Evolutionary conservation across 2,797 vertebrate genomes (phyloP), one percentile per base, ranked within the genome.

Genomic region (Sebastolobus alascanus): DNA sequence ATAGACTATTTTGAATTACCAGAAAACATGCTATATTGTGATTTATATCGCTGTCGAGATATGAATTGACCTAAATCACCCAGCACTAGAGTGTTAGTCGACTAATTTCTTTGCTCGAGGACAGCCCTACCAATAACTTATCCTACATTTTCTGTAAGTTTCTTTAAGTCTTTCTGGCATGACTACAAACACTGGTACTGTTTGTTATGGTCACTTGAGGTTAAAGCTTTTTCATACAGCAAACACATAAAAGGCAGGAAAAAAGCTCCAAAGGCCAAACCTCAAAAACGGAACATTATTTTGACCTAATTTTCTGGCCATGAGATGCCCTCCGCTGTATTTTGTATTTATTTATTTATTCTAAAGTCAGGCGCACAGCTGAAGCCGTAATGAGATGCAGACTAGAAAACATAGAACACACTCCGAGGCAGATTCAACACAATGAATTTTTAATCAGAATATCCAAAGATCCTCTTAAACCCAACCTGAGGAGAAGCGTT

Each of bases 371-470:
- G 77, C 67, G 9, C 61, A 70, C 87, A 79, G 78, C 87, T 86
- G 60, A 82, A 80, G 82, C 84, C 73, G 74, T 90, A 92, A 93
- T 91, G 90, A 94, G 90, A 93, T 92, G 87, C 84, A 90, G 77
- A 88, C 89, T 77, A 77, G 77, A 87, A 90, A 92, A 92, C 84
- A 89, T 84, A 84, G 82, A 87, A 75, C 87, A 88, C 85, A 92
- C 91, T 93, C 75, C 43, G 43, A 94, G 91, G 90, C 93, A 94
- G 90, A 94, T 94, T 92, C 92, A 93, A 94, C 90, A 94, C 83
- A 88, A 94, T 95, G 77, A 86, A 95, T 95, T 91, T 95, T 95
- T 95, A 93, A 96, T 94, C 80, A 80, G 88, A 90, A 94, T 95
- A 93, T 95, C 91, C 95, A 94, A 92, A 93, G 87, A 91, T 93